A percentile compares a stretch with the other conserved stretches of the same genome.
These are phyloP conservation scores for Cylindroiulus punctatus DNA, from an alignment of 2,888 invertebrate species.

Conservation along the genomic window DNA sequence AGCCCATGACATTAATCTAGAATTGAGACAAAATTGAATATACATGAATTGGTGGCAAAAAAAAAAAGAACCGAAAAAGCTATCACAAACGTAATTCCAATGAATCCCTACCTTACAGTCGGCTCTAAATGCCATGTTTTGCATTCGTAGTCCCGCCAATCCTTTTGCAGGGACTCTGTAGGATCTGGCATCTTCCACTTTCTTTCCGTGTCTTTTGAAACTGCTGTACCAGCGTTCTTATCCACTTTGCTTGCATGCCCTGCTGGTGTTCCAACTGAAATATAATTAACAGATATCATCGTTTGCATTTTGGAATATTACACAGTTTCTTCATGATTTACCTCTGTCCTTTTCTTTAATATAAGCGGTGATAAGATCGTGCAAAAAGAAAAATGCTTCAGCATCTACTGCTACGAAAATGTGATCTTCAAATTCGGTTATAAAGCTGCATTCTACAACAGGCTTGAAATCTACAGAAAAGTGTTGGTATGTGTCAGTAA, in stretches of 20 bases:
- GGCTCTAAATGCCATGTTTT: slow-evolving; percentile 97
- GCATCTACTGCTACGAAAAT: slow-evolving; percentile 98
- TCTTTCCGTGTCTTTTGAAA: slow-evolving; percentile 58
- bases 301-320: neutral
- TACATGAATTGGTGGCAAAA: neutral
- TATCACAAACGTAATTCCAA: neutral
- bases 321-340: slow-evolving; percentile 66
- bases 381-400: slow-evolving; percentile 96
- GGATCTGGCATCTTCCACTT: slow-evolving; percentile 61
- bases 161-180: slow-evolving; percentile 72
- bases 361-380: slow-evolving; percentile 95
- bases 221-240: slow-evolving; percentile 55
- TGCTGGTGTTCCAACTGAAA: slow-evolving; percentile 51
- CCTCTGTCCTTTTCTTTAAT: slow-evolving; percentile 85
- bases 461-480: slow-evolving; percentile 73
- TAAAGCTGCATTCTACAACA: slow-evolving; percentile 93
- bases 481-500: neutral
- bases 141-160: slow-evolving; percentile 91
- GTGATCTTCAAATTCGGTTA: slow-evolving; percentile 98
- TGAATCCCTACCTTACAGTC: slow-evolving; percentile 75
- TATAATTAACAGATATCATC: neutral
- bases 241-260: slow-evolving; percentile 46
- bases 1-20: slow-evolving; percentile 75
- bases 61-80: neutral
- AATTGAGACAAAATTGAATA: neutral